These are phyloP conservation scores for Idaea biselata DNA, from an alignment of 2,888 invertebrate genomes.

Conservation along the genomic window DNA sequence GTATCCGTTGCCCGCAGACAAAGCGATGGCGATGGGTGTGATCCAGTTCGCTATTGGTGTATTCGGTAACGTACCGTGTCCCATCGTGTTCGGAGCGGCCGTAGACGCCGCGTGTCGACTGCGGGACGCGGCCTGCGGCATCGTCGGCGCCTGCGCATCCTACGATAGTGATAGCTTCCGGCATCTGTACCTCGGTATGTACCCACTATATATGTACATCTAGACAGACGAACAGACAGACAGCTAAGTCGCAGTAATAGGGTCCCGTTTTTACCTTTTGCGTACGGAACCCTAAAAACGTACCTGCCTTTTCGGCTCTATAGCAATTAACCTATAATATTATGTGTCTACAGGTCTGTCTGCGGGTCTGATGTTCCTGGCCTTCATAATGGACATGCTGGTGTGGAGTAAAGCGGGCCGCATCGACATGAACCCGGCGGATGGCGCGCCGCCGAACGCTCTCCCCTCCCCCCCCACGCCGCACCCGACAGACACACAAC, in stretches of 20 bases:
- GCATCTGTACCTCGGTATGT: slow-evolving; percentile 90
- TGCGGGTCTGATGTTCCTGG: slow-evolving; percentile 90
- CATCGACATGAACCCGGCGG: slow-evolving; percentile 84
- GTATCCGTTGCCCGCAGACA: slow-evolving; percentile 76
- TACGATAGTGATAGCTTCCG: slow-evolving; percentile 92
- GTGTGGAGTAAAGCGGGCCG: slow-evolving; percentile 94
- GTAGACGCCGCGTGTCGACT: slow-evolving; percentile 95
- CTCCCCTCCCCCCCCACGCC: slow-evolving; percentile 18
- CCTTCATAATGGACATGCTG: slow-evolving; percentile 92
- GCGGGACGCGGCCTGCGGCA: slow-evolving; percentile 90
- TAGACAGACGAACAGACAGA: too few species aligned
- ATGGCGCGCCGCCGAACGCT: slow-evolving; percentile 29
- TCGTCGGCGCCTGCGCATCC: slow-evolving; percentile 91
- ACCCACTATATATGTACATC: too few species aligned
- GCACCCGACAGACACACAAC: slow-evolving; percentile 51
- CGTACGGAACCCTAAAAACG: too few species aligned
- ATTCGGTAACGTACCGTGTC: slow-evolving; percentile 96
- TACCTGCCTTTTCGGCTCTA: too few species aligned
- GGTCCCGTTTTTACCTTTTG: too few species aligned
- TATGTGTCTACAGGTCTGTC: slow-evolving; percentile 87
- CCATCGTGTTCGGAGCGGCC: slow-evolving; percentile 95
- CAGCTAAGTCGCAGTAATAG: too few species aligned
- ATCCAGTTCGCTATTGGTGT: slow-evolving; percentile 96
- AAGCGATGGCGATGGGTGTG: slow-evolving; percentile 96
- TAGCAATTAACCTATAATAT: too few species aligned